Conservation (phyloP, 2,888 invertebrate species). For the Parnassius mnemosyne region DNA sequence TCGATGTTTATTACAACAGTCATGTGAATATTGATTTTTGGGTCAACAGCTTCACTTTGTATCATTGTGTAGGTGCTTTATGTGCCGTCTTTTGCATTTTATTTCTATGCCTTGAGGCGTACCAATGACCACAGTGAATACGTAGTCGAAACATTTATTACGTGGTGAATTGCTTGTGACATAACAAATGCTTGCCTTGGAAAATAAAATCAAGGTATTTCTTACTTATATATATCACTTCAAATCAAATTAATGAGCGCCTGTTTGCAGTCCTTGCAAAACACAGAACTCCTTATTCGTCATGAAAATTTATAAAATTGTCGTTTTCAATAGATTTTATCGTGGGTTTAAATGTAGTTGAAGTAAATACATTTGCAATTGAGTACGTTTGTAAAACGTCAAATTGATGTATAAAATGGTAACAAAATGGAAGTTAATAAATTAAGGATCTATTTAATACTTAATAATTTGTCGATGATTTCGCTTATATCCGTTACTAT, state of each 20-base stretch:
- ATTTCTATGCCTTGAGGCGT: constrained; percentile 45
- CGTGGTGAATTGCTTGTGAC: constrained; percentile 24
- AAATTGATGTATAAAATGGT: not conserved
- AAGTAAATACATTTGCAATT: constrained; percentile 10
- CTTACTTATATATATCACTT: constrained; percentile 20
- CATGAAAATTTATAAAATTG: constrained; percentile 23
- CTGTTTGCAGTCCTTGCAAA: constrained; percentile 21
- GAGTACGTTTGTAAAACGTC: constrained; percentile 15
- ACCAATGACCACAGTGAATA: constrained; percentile 46
- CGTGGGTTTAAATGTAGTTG: constrained; percentile 1
- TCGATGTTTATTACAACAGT: constrained; percentile 64
- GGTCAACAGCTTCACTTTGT: constrained; percentile 70
- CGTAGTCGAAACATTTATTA: constrained; percentile 28
- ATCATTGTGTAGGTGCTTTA: constrained; percentile 49
- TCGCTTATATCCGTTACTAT: too few relatives aligned
- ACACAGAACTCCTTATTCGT: constrained; percentile 14
- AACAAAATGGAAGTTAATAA: too few relatives aligned
- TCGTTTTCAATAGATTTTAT: constrained; percentile 17
- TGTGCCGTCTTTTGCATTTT: constrained; percentile 43
- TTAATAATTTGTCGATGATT: too few relatives aligned
- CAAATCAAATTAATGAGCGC: constrained; percentile 10
- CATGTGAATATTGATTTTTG: constrained; percentile 76
- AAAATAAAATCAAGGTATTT: constrained; percentile 19
- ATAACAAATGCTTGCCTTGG: constrained; percentile 20
- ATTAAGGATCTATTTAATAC: too few relatives aligned